Conservation (phyloP, 37 sponge, comb jelly and placozoan species). For the Agelas oroides region DNA sequence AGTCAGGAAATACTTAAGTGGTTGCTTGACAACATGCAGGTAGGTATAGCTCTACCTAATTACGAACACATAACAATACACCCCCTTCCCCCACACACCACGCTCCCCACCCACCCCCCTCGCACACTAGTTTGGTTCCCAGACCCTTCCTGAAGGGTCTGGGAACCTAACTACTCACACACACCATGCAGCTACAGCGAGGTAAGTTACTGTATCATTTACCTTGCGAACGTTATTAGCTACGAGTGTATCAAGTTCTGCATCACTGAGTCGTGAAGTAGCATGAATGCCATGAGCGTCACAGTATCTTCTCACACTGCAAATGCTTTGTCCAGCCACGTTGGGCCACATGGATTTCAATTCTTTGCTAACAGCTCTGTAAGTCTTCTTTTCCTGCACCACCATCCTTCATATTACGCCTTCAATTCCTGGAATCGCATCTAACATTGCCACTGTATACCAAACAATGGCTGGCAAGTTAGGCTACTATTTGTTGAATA, state of each 20-base stretch:
- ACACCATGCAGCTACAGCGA: too few species aligned
- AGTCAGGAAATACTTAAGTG: not conserved
- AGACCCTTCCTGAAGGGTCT: too few species aligned
- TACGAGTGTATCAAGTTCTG: slow-evolving; percentile 9
- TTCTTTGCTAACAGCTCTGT: slow-evolving; percentile 3
- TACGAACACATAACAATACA: too few species aligned
- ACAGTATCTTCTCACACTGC: slow-evolving; percentile 43
- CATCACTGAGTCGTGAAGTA: slow-evolving; percentile 21
- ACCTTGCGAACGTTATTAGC: not conserved
- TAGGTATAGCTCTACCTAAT: not conserved
- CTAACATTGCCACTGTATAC: not conserved
- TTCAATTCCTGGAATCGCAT: not conserved
- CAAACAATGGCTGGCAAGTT: not conserved
- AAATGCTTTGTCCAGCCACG: not conserved
- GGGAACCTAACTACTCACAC: too few species aligned
- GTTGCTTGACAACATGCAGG: not conserved
- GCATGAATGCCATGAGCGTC: slow-evolving; percentile 18
- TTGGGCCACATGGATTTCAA: not conserved
- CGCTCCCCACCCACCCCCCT: too few species aligned
- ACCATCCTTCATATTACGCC: not conserved
- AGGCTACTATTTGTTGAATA: not conserved
- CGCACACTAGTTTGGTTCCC: too few species aligned
- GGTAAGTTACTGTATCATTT: too few species aligned
- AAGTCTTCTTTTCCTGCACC: not conserved
- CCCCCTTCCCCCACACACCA: too few species aligned